A percentile compares a stretch with the other conserved stretches of the same genome.
Conservation (phyloP, 2,797 vertebrate genomes). For the Macroramphosus scolopax region DNA sequence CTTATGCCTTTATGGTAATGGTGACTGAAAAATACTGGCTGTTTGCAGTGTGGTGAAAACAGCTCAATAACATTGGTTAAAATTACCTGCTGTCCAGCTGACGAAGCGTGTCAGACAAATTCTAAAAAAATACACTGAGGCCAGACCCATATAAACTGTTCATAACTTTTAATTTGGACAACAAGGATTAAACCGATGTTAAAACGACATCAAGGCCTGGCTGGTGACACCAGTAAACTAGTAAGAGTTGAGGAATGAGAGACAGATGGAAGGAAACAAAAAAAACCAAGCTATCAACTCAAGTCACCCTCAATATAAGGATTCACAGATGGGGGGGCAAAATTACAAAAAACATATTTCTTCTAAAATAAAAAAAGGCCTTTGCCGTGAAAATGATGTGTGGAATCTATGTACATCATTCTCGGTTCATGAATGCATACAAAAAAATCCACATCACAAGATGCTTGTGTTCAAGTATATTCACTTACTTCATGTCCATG, state of each 20-base stretch:
- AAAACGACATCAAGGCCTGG: constrained; percentile 78
- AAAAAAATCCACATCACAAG: constrained; percentile 79
- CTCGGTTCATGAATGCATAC: constrained; percentile 77
- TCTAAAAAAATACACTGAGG: neutral
- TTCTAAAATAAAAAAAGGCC: constrained; percentile 74
- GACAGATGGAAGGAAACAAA: constrained; percentile 58
- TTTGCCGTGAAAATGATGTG: constrained; percentile 77
- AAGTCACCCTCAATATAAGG: constrained; percentile 74
- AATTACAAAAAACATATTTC: constrained; percentile 77
- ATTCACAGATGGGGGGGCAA: constrained; percentile 76
- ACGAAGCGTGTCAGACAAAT: neutral
- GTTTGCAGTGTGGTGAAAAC: too few relatives aligned
- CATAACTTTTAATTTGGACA: constrained; percentile 88
- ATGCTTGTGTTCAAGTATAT: constrained; percentile 83
- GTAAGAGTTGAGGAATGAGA: constrained; percentile 56
- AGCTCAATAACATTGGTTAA: too few relatives aligned
- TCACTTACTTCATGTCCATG: constrained; percentile 75
- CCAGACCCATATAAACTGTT: constrained; percentile 63
- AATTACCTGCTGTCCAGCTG: too few relatives aligned
- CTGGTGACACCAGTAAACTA: constrained; percentile 70
- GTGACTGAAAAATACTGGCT: too few relatives aligned
- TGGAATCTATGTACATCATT: constrained; percentile 77
- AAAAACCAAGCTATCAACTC: constrained; percentile 67
- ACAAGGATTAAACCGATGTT: constrained; percentile 84
- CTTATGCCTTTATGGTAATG: too few relatives aligned